Evolutionary conservation across 1,140 invertebrate species (phyloP).

Genomic region (Dolichoris vasculosae): DNA sequence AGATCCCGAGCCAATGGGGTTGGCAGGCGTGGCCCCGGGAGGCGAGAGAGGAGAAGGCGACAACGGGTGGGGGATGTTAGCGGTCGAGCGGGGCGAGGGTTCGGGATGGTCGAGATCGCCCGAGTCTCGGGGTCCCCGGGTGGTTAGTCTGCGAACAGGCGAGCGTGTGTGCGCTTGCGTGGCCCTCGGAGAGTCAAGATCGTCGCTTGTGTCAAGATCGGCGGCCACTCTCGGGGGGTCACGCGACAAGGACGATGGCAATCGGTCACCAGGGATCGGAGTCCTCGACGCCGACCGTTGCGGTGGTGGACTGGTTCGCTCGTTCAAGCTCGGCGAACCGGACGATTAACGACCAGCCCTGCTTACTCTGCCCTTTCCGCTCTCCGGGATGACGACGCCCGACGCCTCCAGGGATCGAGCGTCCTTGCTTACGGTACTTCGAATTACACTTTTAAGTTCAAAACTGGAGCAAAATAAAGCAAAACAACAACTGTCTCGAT

Average conservation of each 20-base stretch:
- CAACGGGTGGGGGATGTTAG: neutral
- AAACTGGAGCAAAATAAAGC: neutral
- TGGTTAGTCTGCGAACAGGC: constrained; percentile 67
- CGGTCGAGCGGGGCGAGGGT: neutral
- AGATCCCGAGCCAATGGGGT: neutral
- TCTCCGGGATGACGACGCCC: constrained; percentile 36
- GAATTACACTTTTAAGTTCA: neutral
- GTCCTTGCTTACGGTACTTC: neutral
- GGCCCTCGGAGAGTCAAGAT: constrained; percentile 54
- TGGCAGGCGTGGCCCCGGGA: neutral
- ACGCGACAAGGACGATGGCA: constrained; percentile 4
- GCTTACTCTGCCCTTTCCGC: constrained; percentile 30
- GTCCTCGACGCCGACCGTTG: neutral
- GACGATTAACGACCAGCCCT: neutral
- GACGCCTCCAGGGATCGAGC: neutral
- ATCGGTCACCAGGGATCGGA: neutral
- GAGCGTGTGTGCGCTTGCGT: constrained; percentile 69
- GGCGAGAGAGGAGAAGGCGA: neutral
- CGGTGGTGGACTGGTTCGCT: constrained; percentile 9
- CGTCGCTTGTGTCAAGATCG: constrained; percentile 16
- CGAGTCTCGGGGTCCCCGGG: neutral
- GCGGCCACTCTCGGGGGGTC: constrained; percentile 39
- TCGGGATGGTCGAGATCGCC: neutral
- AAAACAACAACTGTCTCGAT: neutral
- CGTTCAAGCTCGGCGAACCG: constrained; percentile 1